phyloP scores from a whole-genome alignment of 2,113 vertebrate genomes.

The Lipophrys pholis region DNA sequence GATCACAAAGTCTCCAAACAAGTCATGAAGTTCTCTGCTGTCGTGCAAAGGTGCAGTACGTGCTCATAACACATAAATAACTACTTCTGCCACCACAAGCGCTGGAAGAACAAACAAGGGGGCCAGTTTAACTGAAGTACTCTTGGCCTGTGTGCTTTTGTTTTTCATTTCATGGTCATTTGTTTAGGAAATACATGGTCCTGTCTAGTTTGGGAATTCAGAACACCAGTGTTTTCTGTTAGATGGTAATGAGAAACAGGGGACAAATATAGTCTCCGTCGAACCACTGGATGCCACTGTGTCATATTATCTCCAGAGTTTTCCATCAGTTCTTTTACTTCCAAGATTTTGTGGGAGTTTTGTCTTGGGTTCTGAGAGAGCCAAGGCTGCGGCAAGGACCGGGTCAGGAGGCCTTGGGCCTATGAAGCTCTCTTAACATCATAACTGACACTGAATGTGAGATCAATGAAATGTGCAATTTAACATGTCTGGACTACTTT shows the following conservation, averaged over 20 bases:
- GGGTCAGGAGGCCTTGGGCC: background rate
- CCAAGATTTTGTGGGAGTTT: background rate
- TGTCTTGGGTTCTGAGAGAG: background rate
- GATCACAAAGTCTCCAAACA: background rate
- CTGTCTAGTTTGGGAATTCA: background rate
- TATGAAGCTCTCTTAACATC: background rate
- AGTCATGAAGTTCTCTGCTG: background rate
- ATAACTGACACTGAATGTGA: background rate
- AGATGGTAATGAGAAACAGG: conserved; percentile 14
- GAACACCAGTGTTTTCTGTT: background rate
- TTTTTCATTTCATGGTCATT: background rate
- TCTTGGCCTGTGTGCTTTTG: background rate
- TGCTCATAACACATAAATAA: background rate
- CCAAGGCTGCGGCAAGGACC: background rate
- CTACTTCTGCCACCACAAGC: background rate
- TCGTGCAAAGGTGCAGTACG: background rate
- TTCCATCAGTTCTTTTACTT: background rate
- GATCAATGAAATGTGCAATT: background rate
- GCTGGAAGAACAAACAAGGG: background rate
- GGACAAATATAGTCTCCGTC: background rate
- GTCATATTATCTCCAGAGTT: conserved; percentile 1
- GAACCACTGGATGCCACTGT: background rate
- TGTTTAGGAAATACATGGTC: background rate
- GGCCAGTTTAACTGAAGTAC: background rate
- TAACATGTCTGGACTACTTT: background rate